Conservation (phyloP, 2,113 vertebrate genomes). For the Lates calcarifer region DNA sequence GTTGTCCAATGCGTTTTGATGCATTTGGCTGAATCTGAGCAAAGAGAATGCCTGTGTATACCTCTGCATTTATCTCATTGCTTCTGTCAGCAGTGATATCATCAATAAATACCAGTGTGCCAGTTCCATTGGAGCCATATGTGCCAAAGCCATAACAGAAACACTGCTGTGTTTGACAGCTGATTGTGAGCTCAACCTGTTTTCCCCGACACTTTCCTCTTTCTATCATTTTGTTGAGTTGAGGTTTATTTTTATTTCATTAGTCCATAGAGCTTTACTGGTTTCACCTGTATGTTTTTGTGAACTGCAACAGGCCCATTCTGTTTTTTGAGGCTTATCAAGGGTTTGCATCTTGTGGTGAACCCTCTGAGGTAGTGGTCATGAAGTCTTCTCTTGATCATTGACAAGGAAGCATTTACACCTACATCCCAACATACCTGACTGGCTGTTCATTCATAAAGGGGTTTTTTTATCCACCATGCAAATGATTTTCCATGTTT, state of each 20-base stretch:
- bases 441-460: too few species aligned
- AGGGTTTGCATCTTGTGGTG: not conserved
- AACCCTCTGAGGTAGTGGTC: not conserved
- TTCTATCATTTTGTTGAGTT: too few species aligned
- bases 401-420: not conserved
- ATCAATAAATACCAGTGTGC: too few species aligned
- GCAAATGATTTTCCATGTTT: too few species aligned
- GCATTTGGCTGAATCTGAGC: not conserved
- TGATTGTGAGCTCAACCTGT: not conserved
- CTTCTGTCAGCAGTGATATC: too few species aligned
- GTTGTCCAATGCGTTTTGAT: not conserved
- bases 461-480: too few species aligned
- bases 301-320: too few species aligned
- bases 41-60: too few species aligned
- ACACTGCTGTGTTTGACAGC: not conserved
- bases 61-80: not conserved
- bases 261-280: too few species aligned
- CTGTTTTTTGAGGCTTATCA: too few species aligned
- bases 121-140: not conserved
- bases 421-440: not conserved
- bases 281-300: too few species aligned
- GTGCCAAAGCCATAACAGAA: not conserved
- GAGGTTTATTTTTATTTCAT: too few species aligned
- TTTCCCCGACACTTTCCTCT: not conserved
- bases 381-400: not conserved